Conservation (phyloP, 1,140 invertebrate genomes). For the Caenorhabditis inopinata region DNA sequence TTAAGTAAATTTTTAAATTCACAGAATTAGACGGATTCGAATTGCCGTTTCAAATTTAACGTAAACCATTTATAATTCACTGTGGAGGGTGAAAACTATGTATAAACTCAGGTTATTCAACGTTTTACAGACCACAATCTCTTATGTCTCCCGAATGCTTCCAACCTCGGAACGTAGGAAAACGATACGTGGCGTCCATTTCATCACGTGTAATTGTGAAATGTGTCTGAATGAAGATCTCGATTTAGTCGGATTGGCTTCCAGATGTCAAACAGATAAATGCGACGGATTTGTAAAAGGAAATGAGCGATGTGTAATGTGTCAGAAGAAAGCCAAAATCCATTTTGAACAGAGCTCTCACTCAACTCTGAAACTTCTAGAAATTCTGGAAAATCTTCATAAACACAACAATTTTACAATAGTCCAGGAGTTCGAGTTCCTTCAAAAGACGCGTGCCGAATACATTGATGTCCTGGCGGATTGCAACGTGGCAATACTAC, state of each 20-base stretch:
- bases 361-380: neutral
- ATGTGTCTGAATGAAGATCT: constrained; percentile 1
- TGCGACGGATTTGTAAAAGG: neutral
- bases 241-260: neutral
- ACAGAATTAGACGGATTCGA: too few relatives aligned
- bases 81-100: too few relatives aligned
- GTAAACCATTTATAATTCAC: too few relatives aligned
- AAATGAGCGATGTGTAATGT: neutral
- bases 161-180: neutral
- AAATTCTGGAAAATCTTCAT: neutral
- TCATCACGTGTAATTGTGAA: constrained; percentile 1
- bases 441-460: neutral
- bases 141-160: neutral
- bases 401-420: neutral
- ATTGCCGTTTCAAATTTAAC: too few relatives aligned
- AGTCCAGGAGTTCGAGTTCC: neutral
- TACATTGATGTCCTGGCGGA: neutral
- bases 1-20: neutral
- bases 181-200: neutral
- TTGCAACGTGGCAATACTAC: constrained; percentile 11
- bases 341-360: neutral
- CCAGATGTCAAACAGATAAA: neutral
- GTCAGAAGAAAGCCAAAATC: neutral
- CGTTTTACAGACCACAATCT: neutral
- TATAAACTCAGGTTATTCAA: too few relatives aligned